These are phyloP conservation scores for Mnemiopsis leidyi DNA, from an alignment of 37 sponge, comb jelly and placozoan species.

Conservation along the genomic window DNA sequence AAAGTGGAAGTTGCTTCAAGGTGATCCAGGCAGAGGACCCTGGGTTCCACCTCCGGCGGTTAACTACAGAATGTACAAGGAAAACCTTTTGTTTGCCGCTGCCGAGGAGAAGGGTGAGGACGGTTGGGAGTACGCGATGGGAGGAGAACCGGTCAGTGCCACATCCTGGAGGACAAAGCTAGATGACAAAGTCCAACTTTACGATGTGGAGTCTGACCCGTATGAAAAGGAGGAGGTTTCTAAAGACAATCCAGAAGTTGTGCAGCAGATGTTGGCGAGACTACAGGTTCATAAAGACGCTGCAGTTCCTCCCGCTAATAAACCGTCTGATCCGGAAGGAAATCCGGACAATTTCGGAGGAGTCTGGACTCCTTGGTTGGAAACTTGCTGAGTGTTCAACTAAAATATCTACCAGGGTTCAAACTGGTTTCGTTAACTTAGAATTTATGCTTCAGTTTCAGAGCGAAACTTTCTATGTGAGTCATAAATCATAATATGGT, in stretches of 20 bases:
- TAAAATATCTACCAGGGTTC: background rate
- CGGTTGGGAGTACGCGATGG: background rate
- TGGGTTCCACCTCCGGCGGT: slow-evolving; percentile 38
- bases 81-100: background rate
- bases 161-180: background rate
- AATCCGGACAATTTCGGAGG: slow-evolving; percentile 18
- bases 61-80: background rate
- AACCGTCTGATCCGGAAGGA: background rate
- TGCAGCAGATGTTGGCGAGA: background rate
- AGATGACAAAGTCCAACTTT: background rate
- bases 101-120: too few species aligned
- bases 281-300: background rate
- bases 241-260: background rate
- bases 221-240: slow-evolving; percentile 22
- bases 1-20: slow-evolving; percentile 17
- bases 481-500: too few species aligned
- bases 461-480: too few species aligned
- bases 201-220: slow-evolving; percentile 15
- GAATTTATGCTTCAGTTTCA: too few species aligned
- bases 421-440: too few species aligned
- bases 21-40: background rate
- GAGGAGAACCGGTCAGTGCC: background rate
- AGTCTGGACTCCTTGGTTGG: slow-evolving; percentile 48
- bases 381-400: slow-evolving; percentile 3
- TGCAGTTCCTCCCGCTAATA: background rate